Evolutionary conservation across 2,797 vertebrate species (phyloP).

Genomic region (Gobionotothen gibberifrons): DNA sequence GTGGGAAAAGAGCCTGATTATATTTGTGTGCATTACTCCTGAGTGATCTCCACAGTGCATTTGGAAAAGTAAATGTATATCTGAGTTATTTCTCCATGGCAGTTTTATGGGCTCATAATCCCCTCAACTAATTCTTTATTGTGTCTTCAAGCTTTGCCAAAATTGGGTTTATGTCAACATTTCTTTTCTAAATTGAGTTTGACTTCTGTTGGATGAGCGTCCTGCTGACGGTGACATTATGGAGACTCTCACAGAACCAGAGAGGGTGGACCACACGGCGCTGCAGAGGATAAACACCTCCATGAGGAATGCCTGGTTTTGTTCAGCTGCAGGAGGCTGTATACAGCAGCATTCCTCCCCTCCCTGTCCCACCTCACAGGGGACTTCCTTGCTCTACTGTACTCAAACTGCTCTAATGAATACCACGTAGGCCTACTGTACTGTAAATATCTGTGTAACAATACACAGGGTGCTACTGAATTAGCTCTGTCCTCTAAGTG

Average conservation of each 20-base stretch:
- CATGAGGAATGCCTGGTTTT: slow-evolving; percentile 79
- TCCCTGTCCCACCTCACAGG: slow-evolving; percentile 60
- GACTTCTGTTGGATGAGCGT: slow-evolving; percentile 45
- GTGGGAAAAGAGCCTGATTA: background rate
- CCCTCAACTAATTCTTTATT: background rate
- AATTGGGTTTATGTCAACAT: background rate
- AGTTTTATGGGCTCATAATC: background rate
- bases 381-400: slow-evolving; percentile 58
- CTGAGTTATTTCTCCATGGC: background rate
- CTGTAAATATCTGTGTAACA: slow-evolving; percentile 28
- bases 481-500: background rate
- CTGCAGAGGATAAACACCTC: slow-evolving; percentile 72
- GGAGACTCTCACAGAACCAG: slow-evolving; percentile 47
- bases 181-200: slow-evolving; percentile 19
- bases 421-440: slow-evolving; percentile 17
- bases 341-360: slow-evolving; percentile 69
- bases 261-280: slow-evolving; percentile 62
- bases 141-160: background rate
- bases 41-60: background rate
- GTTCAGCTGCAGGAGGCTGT: slow-evolving; percentile 66
- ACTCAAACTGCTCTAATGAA: slow-evolving; percentile 41
- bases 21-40: no score
- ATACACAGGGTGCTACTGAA: slow-evolving; percentile 9
- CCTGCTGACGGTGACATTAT: slow-evolving; percentile 43
- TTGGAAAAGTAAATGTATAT: no score